Percentiles rank a stretch among this genome's conserved stretches.
Evolutionary conservation across 2,888 invertebrate genomes (phyloP).

Genomic region (Drosophila mimica): DNA sequence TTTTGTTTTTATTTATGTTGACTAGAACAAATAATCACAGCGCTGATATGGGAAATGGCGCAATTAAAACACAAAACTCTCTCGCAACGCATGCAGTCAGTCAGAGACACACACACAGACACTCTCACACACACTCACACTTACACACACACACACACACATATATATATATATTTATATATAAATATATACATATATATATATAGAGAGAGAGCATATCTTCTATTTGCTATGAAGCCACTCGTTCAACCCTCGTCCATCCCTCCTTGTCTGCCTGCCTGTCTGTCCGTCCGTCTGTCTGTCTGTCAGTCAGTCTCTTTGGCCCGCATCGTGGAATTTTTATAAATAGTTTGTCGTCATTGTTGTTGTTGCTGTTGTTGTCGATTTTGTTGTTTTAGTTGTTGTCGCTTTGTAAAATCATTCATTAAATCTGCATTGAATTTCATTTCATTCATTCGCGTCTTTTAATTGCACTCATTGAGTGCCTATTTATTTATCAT

Average conservation of each 20-base stretch:
- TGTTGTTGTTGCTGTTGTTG: slow-evolving; percentile 45
- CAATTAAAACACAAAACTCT: slow-evolving; percentile 69
- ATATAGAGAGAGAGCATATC: neutral
- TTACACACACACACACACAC: slow-evolving; percentile 9
- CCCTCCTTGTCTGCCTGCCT: slow-evolving; percentile 24
- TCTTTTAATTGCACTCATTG: slow-evolving; percentile 67
- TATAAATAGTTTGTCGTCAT: slow-evolving; percentile 70
- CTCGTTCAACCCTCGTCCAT: slow-evolving; percentile 31
- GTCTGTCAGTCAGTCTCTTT: neutral
- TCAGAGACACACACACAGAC: slow-evolving; percentile 26
- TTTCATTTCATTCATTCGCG: slow-evolving; percentile 70
- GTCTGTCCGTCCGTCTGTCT: slow-evolving; percentile 16
- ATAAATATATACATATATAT: slow-evolving; percentile 3
- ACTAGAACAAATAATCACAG: slow-evolving; percentile 75
- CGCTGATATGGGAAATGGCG: slow-evolving; percentile 78
- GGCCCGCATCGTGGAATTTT: slow-evolving; percentile 12
- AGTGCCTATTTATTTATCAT: slow-evolving; percentile 23
- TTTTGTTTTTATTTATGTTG: slow-evolving; percentile 65
- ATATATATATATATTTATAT: neutral
- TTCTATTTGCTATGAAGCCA: slow-evolving; percentile 14
- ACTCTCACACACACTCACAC: neutral
- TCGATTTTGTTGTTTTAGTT: slow-evolving; percentile 52
- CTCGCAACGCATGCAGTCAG: slow-evolving; percentile 39
- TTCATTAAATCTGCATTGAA: slow-evolving; percentile 77
- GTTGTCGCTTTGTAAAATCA: slow-evolving; percentile 55